Conservation (phyloP, 2,888 invertebrate genomes). For the Xiphydria camelus region DNA sequence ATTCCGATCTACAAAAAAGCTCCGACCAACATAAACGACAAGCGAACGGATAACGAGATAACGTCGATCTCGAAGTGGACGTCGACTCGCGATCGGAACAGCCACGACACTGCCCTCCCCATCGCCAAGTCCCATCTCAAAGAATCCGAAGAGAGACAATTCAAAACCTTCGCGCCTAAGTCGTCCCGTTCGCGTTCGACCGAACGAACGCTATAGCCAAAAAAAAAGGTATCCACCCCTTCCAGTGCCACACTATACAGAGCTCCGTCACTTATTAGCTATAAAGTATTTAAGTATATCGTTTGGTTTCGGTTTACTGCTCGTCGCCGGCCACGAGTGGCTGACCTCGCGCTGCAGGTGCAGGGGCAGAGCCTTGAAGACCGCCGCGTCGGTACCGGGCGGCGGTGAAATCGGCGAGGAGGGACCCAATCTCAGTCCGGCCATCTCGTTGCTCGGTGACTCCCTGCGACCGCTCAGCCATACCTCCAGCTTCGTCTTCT, state of each 20-base stretch:
- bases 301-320: slow-evolving; percentile 51
- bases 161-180: too few relatives aligned
- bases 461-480: slow-evolving; percentile 60
- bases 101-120: too few relatives aligned
- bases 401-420: slow-evolving; percentile 58
- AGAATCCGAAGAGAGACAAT: too few relatives aligned
- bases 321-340: slow-evolving; percentile 44
- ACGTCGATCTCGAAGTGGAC: too few relatives aligned
- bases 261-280: slow-evolving; percentile 52
- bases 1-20: too few relatives aligned
- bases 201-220: slow-evolving; percentile 26
- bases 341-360: slow-evolving; percentile 73
- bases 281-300: slow-evolving; percentile 54
- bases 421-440: slow-evolving; percentile 46
- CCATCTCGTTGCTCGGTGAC: slow-evolving; percentile 54
- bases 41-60: too few relatives aligned
- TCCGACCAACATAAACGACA: too few relatives aligned
- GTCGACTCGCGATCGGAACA: too few relatives aligned
- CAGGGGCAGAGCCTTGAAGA: slow-evolving; percentile 71
- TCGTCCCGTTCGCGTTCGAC: too few relatives aligned
- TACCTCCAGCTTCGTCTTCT: slow-evolving; percentile 65
- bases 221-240: slow-evolving; percentile 22
- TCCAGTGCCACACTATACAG: slow-evolving; percentile 24
- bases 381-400: slow-evolving; percentile 68
- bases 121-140: too few relatives aligned